These are phyloP conservation scores for Acanthiza pusilla DNA, from an alignment of 2,797 vertebrate species.

Conservation along the genomic window DNA sequence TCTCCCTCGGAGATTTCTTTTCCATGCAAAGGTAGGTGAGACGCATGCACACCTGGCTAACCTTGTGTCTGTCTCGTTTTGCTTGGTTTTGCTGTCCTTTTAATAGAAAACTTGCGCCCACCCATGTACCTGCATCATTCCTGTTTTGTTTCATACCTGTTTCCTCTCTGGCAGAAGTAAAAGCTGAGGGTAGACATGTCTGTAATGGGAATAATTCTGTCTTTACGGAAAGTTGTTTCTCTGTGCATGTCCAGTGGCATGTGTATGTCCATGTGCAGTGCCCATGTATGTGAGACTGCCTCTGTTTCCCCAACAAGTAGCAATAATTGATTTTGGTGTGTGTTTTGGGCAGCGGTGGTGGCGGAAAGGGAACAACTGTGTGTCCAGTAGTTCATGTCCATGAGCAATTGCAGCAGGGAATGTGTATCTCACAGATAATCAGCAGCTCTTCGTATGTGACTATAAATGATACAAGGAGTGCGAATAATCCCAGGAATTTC, in stretches of 20 bases:
- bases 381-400: background rate
- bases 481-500: conserved; percentile 25
- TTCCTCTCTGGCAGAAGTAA: conserved; percentile 36
- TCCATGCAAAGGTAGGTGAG: conserved; percentile 78
- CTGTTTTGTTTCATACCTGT: conserved; percentile 40
- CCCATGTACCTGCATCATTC: conserved; percentile 21
- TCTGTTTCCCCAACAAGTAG: conserved; percentile 72
- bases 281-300: conserved; percentile 9
- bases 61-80: conserved; percentile 22
- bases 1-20: conserved; percentile 67
- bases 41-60: conserved; percentile 34
- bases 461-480: conserved; percentile 7
- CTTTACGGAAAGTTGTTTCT: conserved; percentile 68
- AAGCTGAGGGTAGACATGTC: conserved; percentile 34
- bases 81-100: conserved; percentile 9
- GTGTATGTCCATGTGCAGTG: background rate
- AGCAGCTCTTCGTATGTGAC: background rate
- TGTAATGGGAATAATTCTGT: conserved; percentile 43
- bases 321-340: conserved; percentile 9
- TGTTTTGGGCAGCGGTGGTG: conserved; percentile 10
- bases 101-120: conserved; percentile 22
- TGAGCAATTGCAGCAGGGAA: background rate
- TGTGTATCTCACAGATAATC: background rate
- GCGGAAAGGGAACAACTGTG: background rate
- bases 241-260: background rate